These are phyloP conservation scores for Emydoidea blandingii DNA, from an alignment of 2,797 vertebrate species.

Conservation along the genomic window DNA sequence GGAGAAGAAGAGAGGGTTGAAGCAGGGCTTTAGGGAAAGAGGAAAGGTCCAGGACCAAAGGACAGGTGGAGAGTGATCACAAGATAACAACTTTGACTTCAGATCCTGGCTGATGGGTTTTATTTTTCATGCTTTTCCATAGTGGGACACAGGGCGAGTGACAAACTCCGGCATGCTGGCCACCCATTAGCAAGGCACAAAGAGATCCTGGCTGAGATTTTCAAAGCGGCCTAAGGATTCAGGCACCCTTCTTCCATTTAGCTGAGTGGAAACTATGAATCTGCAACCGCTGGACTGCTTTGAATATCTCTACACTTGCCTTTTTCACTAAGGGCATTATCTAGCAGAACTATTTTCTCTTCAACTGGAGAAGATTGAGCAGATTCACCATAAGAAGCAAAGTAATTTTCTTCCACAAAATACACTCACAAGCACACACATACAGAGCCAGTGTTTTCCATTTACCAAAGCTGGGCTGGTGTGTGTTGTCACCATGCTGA, in stretches of 20 bases:
- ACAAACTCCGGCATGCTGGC: neutral
- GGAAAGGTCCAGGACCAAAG: neutral
- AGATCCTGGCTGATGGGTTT: no score
- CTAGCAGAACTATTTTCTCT: neutral
- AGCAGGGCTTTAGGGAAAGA: rapidly evolving
- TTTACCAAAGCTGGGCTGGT: no score
- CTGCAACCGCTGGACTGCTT: neutral
- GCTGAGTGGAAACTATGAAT: neutral
- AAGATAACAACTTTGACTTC: neutral
- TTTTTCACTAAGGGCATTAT: neutral
- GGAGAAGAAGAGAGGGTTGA: neutral
- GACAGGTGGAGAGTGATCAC: neutral
- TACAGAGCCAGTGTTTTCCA: neutral
- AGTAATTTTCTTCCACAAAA: neutral
- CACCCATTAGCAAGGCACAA: neutral
- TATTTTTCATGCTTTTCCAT: neutral
- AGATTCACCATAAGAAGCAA: neutral
- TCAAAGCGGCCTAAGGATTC: neutral
- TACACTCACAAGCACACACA: neutral
- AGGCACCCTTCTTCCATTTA: neutral
- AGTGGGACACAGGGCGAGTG: rapidly evolving
- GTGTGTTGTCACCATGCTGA: neutral
- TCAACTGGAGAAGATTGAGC: neutral
- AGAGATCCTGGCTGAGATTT: neutral
- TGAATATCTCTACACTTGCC: neutral